Base-by-base conservation (phyloP, 2,797 vertebrate genomes). In the Alcedo quadribrachys region DNA sequence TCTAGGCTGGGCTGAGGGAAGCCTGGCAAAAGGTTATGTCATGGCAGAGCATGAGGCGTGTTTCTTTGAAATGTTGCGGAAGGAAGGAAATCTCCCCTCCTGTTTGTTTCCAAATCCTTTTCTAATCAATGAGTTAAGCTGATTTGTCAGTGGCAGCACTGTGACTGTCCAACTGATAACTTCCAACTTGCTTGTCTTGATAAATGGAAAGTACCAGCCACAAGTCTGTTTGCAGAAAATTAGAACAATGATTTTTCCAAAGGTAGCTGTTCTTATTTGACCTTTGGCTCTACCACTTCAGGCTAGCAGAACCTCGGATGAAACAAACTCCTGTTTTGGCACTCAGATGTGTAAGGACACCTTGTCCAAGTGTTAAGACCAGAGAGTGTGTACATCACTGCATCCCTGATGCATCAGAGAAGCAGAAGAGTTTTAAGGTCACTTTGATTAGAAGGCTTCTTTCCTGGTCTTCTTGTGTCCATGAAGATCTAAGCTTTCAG, bases 301-400 rank as follows among this genome's bases (percentile, higher is more conserved):
- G 61, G 22, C 28, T 37, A 89, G 50, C 51, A 81, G 40, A 69
- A 66, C 13, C 22, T 85, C 11, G 21, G 17, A 32, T 65, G 13
- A 20, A 66, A 37, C n/a, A 53, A 69, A 12, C 21, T 78, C 11
- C 35, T 48, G 12, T 51, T 85, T 57, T 70, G 24, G 14, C 55
- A 6, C 60, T 73, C 11, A 32, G 35, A 48, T 66, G n/a, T 12
- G 6, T 53, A n/a, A 45, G 28, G 42, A 70, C 21, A 24, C 17
- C 9, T 28, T 20, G 10, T 50, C 22, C 46, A 58, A 13, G 25
- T 55, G 11, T 60, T 89, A 70, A 62, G n/a, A 15, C 12, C 12
- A 2, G 14, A 12, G 40, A 7, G 12, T 0, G 0, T 15, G 35
- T 57, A 22, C 4, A 11, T 33, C 3, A 22, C 21, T 2, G 2